Evolutionary conservation across 2,888 invertebrate genomes (phyloP), one percentile per base, ranked within the genome.

Genomic region (Polyommatus iphigenia): DNA sequence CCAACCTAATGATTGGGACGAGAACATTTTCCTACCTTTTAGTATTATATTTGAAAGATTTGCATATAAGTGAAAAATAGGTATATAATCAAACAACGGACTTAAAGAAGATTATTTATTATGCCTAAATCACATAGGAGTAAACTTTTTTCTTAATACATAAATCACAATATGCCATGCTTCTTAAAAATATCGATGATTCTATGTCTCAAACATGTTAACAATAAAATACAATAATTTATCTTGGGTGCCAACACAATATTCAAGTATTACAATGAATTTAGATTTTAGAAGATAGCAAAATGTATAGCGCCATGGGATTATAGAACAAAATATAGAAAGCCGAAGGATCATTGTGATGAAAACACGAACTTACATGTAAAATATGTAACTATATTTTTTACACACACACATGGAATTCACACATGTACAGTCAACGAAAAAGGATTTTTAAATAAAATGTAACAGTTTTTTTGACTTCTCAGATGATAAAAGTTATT

Each of bases 111-210:
- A 71, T 18, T 36, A 36, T 71, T 36, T 71, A 71, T 71, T 71
- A 36, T 24, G 10, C 24, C 36, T 71, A 71, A 71, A 71, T 71
- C 36, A 71, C 36, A 32, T n/a, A 71, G 24, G 4, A 36, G 71
- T 71, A n/a, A 24, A 13, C n/a, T 20, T 62, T 62, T 13, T 24
- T 10, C 24, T 71, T 71, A 71, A 71, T n/a, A 71, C 32, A 71
- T 71, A 36, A 36, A 36, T 71, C 71, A 71, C n/a, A 46, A 46
- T 46, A 36, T 36, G 71, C 71, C 71, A 36, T 36, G n/a, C 29
- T 71, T 32, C 71, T 71, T n/a, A 71, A 32, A 29, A 71, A 29
- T 29, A 18, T 24, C 13, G 29, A 71, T 24, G 10, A 24, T 62
- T 20, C n/a, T n/a, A n/a, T n/a, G n/a, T n/a, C 24, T 20, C 62